Base-by-base conservation (phyloP, 2,888 invertebrate species). In the Scotopteryx bipunctaria region DNA sequence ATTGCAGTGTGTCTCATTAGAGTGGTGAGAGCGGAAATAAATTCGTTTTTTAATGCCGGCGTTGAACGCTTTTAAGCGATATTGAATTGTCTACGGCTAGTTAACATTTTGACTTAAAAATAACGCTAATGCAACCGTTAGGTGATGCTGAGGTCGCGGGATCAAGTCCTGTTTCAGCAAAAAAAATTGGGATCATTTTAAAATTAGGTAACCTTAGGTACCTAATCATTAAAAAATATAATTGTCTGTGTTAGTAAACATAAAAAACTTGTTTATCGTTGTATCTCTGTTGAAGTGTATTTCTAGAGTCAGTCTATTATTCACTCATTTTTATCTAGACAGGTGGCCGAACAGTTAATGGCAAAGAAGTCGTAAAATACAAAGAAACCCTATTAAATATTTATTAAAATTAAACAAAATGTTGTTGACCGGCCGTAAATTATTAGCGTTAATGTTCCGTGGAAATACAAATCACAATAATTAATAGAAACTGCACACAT, bases 1-100 rank as follows among this genome's bases (percentile, higher is more conserved):
- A 80, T 76, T 67, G 66, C 60, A 44, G 51, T 57, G 54, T 59
- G 66, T 64, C 72, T 69, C 69, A 74, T 79, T 76, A 75, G 64
- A 61, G 55, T 25, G 54, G 54, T 41, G 49, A 57, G 50, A 57
- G 57, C 58, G 58, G 38, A 41, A 49, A 52, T 53, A 52, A 31
- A 40, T 57, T 59, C 40, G 25, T 11, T 44, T 40, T 42, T 25
- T 43, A 38, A 38, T 31, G 42, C 3, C 9, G 31, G 9, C 11
- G 31, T 11, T 13, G 36, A 9, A 19, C 17, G 17, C 29, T 16
- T 27, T 49, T 31, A 42, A 42, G 31, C 36, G 49, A 42, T 42
- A 31, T 36, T 8, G 11, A 42, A 42, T 42, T 42, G 41, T 36
- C 35, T 19, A 35, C 8, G 31, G 21, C 9, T 19, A 27, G 3